Conservation (phyloP, 2,888 invertebrate species). For the Sminthurides aquaticus region DNA sequence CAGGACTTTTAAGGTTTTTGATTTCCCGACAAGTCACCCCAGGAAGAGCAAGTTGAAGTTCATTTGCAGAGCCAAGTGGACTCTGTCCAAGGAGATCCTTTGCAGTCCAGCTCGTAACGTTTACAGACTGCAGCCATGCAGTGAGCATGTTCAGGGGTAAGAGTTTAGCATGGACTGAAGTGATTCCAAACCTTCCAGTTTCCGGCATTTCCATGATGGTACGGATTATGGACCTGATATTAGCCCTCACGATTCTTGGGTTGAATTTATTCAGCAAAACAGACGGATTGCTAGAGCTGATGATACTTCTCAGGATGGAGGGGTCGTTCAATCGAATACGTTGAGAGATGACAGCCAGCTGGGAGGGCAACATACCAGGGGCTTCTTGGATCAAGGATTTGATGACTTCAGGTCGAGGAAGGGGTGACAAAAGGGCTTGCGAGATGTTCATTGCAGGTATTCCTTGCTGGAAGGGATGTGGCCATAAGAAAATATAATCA, state of each 20-base stretch:
- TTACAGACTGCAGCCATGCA: slow-evolving; percentile 35
- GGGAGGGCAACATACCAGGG: slow-evolving; percentile 35
- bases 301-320: slow-evolving; percentile 29
- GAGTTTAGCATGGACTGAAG: slow-evolving; percentile 31
- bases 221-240: slow-evolving; percentile 35
- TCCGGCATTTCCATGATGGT: slow-evolving; percentile 40
- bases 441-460: slow-evolving; percentile 39
- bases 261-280: slow-evolving; percentile 32
- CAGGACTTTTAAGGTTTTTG: slow-evolving; percentile 22
- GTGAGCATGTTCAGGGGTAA: slow-evolving; percentile 31
- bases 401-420: slow-evolving; percentile 33
- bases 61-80: slow-evolving; percentile 32
- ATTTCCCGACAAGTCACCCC: slow-evolving; percentile 40
- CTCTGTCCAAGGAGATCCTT: slow-evolving; percentile 36
- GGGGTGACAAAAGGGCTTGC: slow-evolving; percentile 29
- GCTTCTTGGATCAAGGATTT: slow-evolving; percentile 35
- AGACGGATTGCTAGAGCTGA: slow-evolving; percentile 27
- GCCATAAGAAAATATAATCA: slow-evolving; percentile 39
- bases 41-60: slow-evolving; percentile 35
- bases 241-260: slow-evolving; percentile 29
- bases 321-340: slow-evolving; percentile 32
- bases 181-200: slow-evolving; percentile 32
- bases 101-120: slow-evolving; percentile 30
- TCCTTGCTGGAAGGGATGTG: slow-evolving; percentile 37
- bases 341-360: slow-evolving; percentile 36